Evolutionary conservation across 2,797 vertebrate genomes (phyloP).

Genomic region (Apogon hyalosoma): DNA sequence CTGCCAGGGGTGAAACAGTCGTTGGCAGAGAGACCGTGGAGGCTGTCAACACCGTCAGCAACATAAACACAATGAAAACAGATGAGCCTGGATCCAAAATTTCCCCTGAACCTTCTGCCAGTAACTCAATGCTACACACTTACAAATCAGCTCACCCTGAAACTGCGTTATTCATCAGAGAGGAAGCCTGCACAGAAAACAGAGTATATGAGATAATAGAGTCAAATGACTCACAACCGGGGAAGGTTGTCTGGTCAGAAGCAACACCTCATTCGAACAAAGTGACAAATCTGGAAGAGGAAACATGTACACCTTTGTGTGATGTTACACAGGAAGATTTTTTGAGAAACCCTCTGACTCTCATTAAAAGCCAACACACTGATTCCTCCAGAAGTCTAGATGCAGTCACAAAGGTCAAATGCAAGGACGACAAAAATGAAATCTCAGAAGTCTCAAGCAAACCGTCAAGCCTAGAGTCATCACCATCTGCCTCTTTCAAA

Average conservation of each 20-base stretch:
- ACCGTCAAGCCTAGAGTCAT: conserved; percentile 27
- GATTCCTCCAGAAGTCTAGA: conserved; percentile 13
- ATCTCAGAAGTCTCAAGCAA: conserved; percentile 25
- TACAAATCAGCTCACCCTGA: conserved; percentile 44
- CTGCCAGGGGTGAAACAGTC: conserved; percentile 55
- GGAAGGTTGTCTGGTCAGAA: conserved; percentile 17
- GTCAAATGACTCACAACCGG: conserved; percentile 29
- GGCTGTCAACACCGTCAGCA: conserved; percentile 51
- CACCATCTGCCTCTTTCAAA: conserved; percentile 65
- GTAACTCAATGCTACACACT: conserved; percentile 38
- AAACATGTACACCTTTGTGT: conserved; percentile 21
- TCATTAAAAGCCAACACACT: conserved; percentile 24
- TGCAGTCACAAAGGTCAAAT: conserved; percentile 11
- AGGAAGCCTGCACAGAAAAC: conserved; percentile 49
- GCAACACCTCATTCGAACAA: conserved; percentile 22
- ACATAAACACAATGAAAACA: conserved; percentile 51
- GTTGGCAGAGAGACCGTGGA: conserved; percentile 47
- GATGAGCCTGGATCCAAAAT: conserved; percentile 25
- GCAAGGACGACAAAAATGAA: conserved; percentile 39
- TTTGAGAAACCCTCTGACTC: conserved; percentile 4
- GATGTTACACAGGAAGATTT: conserved; percentile 14
- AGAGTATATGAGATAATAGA: conserved; percentile 36
- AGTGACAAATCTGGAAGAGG: conserved; percentile 1
- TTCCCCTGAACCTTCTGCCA: conserved; percentile 36
- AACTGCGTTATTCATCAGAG: conserved; percentile 55